phyloP scores from a whole-genome alignment of 2,888 invertebrate species.

The Tiliacea citrago region DNA sequence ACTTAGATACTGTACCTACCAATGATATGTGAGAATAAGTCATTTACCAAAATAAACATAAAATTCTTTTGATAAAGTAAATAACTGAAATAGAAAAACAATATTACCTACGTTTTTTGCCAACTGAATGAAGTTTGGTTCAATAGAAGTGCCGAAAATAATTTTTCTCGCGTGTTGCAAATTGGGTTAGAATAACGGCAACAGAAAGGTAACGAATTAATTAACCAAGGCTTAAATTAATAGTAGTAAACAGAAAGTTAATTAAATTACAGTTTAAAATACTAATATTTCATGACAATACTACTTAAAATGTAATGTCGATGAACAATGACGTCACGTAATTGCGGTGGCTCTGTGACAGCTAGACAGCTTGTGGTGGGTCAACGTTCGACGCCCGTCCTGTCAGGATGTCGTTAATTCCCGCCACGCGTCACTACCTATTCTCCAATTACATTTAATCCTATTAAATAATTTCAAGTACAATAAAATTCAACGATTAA shows the following conservation, averaged over 20 bases:
- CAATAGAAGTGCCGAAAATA: slow-evolving; percentile 54
- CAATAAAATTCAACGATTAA: slow-evolving; percentile 17
- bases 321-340: slow-evolving; percentile 55
- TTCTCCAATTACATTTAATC: slow-evolving; percentile 61
- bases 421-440: slow-evolving; percentile 81
- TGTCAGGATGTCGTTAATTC: slow-evolving; percentile 88
- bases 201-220: slow-evolving; percentile 38
- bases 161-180: slow-evolving; percentile 47
- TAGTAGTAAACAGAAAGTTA: neutral
- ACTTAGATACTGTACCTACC: slow-evolving; percentile 32
- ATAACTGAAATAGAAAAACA: slow-evolving; percentile 40
- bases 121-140: slow-evolving; percentile 53
- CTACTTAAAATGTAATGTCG: slow-evolving; percentile 2
- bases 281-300: neutral
- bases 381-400: slow-evolving; percentile 84
- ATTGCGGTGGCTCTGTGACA: slow-evolving; percentile 55
- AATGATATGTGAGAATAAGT: slow-evolving; percentile 24
- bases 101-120: slow-evolving; percentile 40
- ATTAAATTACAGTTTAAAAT: slow-evolving; percentile 6
- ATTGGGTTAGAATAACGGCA: slow-evolving; percentile 52
- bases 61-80: slow-evolving; percentile 10
- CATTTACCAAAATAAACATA: slow-evolving; percentile 25
- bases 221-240: slow-evolving; percentile 31
- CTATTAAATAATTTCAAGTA: slow-evolving; percentile 45
- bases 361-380: slow-evolving; percentile 68